These are phyloP conservation scores for Gymnosoma rotundatum DNA, from an alignment of 2,888 invertebrate genomes.

Conservation along the genomic window DNA sequence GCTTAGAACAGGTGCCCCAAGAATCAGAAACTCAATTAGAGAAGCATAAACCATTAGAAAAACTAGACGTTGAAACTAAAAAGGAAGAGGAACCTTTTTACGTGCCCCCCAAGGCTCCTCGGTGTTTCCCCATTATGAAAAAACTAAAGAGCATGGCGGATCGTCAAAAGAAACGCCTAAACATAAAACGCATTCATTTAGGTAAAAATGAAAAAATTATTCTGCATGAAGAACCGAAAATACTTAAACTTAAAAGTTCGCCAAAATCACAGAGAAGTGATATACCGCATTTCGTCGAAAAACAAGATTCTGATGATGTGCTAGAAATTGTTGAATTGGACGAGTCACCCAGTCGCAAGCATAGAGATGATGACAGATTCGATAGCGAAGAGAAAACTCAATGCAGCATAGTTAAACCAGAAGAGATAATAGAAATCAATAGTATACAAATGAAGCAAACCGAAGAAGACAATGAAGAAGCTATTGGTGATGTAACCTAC, in stretches of 20 bases:
- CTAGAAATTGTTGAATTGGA: conserved; percentile 81
- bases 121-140: conserved; percentile 85
- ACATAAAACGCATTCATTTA: conserved; percentile 80
- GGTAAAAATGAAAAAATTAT: conserved; percentile 83
- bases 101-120: conserved; percentile 71
- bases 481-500: conserved; percentile 71
- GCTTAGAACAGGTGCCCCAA: conserved; percentile 72
- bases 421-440: conserved; percentile 81
- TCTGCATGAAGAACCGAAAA: conserved; percentile 83
- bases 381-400: conserved; percentile 62
- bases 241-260: conserved; percentile 85
- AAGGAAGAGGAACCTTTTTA: conserved; percentile 57
- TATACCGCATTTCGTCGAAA: conserved; percentile 82
- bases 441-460: conserved; percentile 29
- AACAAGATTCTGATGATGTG: conserved; percentile 82
- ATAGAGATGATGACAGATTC: conserved; percentile 72
- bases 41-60: conserved; percentile 66
- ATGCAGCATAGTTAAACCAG: conserved; percentile 78
- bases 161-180: conserved; percentile 84
- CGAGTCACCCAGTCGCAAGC: conserved; percentile 81
- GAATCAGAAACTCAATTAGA: conserved; percentile 69
- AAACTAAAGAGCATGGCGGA: conserved; percentile 86
- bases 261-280: conserved; percentile 84
- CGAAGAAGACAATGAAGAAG: conserved; percentile 66
- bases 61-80: conserved; percentile 21